Evolutionary conservation across 2,888 invertebrate genomes (phyloP), one percentile per base, ranked within the genome.

Genomic region (Branchipolynoe longqiensis): DNA sequence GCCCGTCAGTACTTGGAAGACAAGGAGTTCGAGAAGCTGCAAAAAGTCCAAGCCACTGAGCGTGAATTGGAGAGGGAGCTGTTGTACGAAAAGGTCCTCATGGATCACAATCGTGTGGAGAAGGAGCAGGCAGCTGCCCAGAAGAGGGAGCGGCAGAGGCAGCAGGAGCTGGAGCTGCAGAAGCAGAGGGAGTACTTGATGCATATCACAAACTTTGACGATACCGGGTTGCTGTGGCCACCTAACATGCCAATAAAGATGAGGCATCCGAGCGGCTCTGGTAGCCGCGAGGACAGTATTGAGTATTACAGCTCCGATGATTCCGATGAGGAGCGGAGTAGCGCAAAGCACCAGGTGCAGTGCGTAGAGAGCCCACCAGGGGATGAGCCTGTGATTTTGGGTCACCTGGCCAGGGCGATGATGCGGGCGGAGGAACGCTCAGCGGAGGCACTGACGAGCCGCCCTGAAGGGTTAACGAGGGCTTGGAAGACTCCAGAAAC

Each of bases 171-270:
- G 28, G 78, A 78, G 48, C 41, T 78, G 25, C 41, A 40, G 78
- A 41, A 54, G 31, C 54, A 78, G 41, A 2, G 78, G 28, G 78
- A 78, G 28, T 78, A 4, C 22, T 28, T 78, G 78, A 78, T 78
- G 78, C 41, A 78, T n/a, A 25, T 28, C 6, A 25, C 12, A 25
- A 78, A 78, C 48, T 78, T 48, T 78, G 78, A 78, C n/a, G 78
- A 78, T 41, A 78, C 48, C 4, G 78, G 78, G 1, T 78, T 78
- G 31, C 31, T 78, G 28, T 78, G 78, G 78, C 78, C 78, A 8
- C 78, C 78, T 0, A 12, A 69, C 14, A 36, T 69, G 22, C 78
- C 78, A 48, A 18, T 41, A 3, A 41, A 54, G 28, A 78, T 41
- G 54, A 25, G 54, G 25, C 6, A n/a, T 18, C 78, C 78, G 12